Conservation (phyloP, 2,113 vertebrate genomes). For the Penelope pileata region DNA sequence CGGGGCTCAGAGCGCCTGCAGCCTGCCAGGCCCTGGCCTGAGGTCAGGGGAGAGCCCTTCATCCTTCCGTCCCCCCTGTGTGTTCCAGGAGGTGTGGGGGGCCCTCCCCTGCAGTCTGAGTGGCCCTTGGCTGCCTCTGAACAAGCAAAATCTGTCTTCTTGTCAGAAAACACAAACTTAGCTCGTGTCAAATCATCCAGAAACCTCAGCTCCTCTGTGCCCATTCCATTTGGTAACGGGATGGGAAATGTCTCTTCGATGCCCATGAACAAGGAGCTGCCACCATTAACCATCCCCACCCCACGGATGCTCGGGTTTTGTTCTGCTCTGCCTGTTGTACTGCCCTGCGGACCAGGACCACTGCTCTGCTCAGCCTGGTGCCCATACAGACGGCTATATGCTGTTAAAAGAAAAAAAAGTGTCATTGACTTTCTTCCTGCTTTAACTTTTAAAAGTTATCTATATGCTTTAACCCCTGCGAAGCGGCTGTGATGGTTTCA, state of each 20-base stretch:
- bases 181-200: rapidly evolving
- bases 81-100: no score
- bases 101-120: rapidly evolving
- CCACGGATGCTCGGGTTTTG: rapidly evolving
- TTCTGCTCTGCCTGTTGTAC: background rate
- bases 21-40: rapidly evolving
- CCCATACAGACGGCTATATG: no score
- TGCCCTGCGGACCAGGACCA: background rate
- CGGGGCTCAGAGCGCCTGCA: background rate
- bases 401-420: background rate
- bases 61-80: rapidly evolving
- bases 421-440: background rate
- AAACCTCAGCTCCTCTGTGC: no score
- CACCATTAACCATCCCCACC: rapidly evolving
- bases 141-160: rapidly evolving
- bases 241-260: background rate
- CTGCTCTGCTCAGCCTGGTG: background rate
- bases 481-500: background rate
- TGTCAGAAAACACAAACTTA: rapidly evolving
- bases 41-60: rapidly evolving
- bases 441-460: background rate
- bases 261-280: rapidly evolving
- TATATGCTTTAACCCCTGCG: rapidly evolving
- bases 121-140: rapidly evolving
- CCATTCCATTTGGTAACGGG: background rate